phyloP scores from a whole-genome alignment of 2,888 invertebrate species.

The Amblyjoppa proteus region DNA sequence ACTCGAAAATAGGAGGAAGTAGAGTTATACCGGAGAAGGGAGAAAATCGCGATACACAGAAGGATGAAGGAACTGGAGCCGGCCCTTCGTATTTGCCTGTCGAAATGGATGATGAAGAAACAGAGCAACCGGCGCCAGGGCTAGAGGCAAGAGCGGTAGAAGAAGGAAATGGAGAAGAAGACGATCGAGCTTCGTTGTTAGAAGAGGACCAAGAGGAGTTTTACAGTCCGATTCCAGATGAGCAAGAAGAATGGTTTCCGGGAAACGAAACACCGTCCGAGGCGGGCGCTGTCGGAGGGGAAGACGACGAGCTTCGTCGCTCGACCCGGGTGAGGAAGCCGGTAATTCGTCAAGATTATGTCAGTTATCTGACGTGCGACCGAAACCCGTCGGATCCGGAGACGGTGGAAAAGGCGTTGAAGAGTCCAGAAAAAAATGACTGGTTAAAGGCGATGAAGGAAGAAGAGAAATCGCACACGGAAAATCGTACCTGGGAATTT shows the following conservation, averaged over 20 bases:
- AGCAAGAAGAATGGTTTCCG: neutral
- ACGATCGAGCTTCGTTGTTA: neutral
- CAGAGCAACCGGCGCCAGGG: neutral
- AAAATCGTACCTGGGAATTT: slow-evolving; percentile 19
- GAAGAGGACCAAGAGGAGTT: neutral
- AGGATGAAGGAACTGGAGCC: neutral
- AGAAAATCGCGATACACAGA: too few species aligned
- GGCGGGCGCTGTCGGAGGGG: neutral
- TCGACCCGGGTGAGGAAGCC: neutral
- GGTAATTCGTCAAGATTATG: neutral
- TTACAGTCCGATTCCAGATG: slow-evolving; percentile 5
- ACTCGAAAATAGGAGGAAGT: slow-evolving; percentile 41
- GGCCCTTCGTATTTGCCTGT: neutral
- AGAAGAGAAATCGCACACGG: slow-evolving; percentile 8
- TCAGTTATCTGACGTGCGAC: neutral
- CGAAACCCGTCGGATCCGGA: slow-evolving; percentile 22
- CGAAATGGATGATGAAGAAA: neutral
- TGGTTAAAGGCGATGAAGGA: slow-evolving; percentile 29
- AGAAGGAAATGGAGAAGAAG: neutral
- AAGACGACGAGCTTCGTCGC: neutral
- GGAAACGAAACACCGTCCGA: neutral
- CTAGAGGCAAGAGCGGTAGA: neutral
- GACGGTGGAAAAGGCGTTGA: slow-evolving; percentile 16
- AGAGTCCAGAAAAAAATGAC: neutral
- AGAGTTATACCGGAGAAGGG: slow-evolving; percentile 18